Conservation (phyloP, 2,797 vertebrate genomes). For the Setipinna tenuifilis region DNA sequence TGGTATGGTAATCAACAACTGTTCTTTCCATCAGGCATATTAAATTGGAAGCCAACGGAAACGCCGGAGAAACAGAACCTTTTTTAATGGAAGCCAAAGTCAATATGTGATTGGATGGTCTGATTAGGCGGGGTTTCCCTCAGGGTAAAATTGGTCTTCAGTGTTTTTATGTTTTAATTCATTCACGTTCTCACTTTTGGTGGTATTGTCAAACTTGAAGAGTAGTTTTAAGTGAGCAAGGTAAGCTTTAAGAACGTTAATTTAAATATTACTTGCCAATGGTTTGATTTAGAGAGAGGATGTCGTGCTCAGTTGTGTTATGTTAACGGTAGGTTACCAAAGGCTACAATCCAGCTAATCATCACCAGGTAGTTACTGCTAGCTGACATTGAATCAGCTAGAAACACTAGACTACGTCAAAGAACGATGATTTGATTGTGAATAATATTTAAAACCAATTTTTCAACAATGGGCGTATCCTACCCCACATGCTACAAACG, state of each 20-base stretch:
- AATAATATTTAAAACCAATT: too few relatives aligned
- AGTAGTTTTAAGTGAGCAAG: not conserved
- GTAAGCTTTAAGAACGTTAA: not conserved
- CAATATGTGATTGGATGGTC: not conserved
- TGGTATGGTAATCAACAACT: too few relatives aligned
- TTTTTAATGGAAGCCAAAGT: not conserved
- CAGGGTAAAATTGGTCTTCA: not conserved
- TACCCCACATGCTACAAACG: too few relatives aligned
- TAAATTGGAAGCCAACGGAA: not conserved
- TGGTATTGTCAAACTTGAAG: not conserved
- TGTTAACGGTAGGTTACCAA: not conserved
- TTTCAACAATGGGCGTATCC: too few relatives aligned
- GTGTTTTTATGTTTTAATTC: not conserved
- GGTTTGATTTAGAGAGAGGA: not conserved
- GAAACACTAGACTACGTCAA: too few relatives aligned
- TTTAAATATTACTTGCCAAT: not conserved
- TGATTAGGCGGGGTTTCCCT: not conserved
- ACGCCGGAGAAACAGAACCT: not conserved
- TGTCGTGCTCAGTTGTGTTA: not conserved
- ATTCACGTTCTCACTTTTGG: not conserved
- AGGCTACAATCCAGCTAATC: not conserved
- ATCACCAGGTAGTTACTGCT: not conserved
- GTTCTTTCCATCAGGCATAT: too few relatives aligned
- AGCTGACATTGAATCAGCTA: too few relatives aligned
- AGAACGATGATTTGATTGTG: too few relatives aligned